A percentile compares a stretch with the other conserved stretches of the same genome.
phyloP scores from a whole-genome alignment of 2,113 vertebrate species.

The Rousettus leschenaultii region DNA sequence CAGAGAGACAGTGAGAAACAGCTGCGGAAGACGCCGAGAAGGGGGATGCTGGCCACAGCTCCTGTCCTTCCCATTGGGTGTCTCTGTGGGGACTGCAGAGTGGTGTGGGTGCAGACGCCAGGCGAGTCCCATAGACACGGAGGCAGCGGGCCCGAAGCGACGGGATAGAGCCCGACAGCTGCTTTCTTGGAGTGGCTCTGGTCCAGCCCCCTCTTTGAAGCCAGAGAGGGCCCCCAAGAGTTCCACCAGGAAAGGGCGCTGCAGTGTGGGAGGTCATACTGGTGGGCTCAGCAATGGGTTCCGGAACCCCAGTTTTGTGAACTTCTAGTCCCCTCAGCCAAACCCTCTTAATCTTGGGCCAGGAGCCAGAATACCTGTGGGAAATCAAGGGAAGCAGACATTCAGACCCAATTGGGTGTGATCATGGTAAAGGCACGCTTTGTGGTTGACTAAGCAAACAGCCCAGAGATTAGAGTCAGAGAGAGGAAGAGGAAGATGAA shows the following conservation, averaged over 20 bases:
- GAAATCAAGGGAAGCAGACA: not conserved
- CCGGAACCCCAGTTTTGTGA: not conserved
- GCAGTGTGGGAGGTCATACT: fast-evolving
- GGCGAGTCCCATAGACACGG: not conserved
- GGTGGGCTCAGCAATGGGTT: not conserved
- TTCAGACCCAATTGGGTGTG: not conserved
- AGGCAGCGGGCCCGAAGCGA: not conserved
- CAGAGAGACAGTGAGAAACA: not conserved
- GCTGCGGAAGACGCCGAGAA: not conserved
- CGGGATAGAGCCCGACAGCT: not conserved
- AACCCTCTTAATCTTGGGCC: not conserved
- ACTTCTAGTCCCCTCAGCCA: not conserved
- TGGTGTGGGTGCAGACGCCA: not conserved
- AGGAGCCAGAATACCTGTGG: not conserved
- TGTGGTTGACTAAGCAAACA: not conserved
- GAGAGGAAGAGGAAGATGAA: not conserved
- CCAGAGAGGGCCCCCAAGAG: not conserved
- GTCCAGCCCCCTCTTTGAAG: not conserved
- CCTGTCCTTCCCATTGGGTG: not conserved
- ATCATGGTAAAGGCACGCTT: not conserved
- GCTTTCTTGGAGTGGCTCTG: no score
- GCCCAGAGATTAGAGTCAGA: not conserved
- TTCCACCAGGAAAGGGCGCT: no score
- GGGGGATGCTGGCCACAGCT: fast-evolving
- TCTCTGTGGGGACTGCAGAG: not conserved